Percentiles rank a stretch among this genome's conserved stretches.
Conservation (phyloP, 2,797 vertebrate genomes). For the Delichon dasypus region DNA sequence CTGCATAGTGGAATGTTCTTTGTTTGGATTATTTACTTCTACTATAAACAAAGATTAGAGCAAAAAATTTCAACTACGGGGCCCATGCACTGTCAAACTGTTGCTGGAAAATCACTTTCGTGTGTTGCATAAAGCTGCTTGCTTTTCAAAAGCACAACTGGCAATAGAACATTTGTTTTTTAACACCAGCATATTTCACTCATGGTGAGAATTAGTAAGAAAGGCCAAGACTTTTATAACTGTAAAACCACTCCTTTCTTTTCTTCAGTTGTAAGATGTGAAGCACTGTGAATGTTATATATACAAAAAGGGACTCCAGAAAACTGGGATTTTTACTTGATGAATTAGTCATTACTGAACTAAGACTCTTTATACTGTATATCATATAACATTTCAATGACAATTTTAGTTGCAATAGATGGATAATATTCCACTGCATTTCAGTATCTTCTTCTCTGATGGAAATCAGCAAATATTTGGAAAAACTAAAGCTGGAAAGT, state of each 20-base stretch:
- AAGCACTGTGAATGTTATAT: background rate
- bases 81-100: slow-evolving; percentile 74
- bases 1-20: slow-evolving; percentile 76
- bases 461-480: background rate
- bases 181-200: background rate
- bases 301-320: background rate
- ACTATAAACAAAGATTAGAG: slow-evolving; percentile 92
- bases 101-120: slow-evolving; percentile 81
- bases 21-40: slow-evolving; percentile 85
- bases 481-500: background rate
- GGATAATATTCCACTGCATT: background rate
- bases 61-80: slow-evolving; percentile 77
- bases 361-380: background rate
- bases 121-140: slow-evolving; percentile 62
- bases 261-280: background rate
- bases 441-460: background rate
- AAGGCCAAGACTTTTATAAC: background rate
- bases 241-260: background rate
- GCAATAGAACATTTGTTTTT: background rate
- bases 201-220: background rate
- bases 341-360: background rate
- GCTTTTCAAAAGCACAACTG: background rate
- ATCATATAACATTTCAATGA: background rate
- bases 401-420: background rate
- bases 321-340: background rate